A percentile compares a stretch with the other conserved stretches of the same genome.
phyloP scores from a whole-genome alignment of 2,888 invertebrate genomes.

The Petrophora chlorosata region DNA sequence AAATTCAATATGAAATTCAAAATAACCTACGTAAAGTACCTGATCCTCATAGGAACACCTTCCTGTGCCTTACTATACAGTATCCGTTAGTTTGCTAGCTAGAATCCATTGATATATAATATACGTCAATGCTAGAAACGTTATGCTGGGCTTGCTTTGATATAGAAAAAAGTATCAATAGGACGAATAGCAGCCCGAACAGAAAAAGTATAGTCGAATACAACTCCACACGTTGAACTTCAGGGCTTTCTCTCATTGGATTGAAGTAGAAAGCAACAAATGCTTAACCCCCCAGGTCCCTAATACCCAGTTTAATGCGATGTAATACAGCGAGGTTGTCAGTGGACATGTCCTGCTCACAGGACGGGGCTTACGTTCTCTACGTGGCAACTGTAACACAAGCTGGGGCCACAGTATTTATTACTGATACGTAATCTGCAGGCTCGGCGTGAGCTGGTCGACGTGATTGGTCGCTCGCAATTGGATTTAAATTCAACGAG shows the following conservation, averaged over 20 bases:
- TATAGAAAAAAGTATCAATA: no score
- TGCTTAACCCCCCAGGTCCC: background rate
- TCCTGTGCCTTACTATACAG: no score
- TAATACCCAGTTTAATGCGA: slow-evolving; percentile 8
- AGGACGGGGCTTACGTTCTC: slow-evolving; percentile 8
- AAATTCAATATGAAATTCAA: no score
- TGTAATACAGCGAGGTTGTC: slow-evolving; percentile 11
- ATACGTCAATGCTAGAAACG: no score
- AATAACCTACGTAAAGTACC: no score
- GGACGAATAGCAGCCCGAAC: background rate
- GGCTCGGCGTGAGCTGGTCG: background rate
- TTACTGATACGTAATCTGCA: slow-evolving; percentile 1
- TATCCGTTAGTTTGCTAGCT: no score
- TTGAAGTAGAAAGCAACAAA: background rate
- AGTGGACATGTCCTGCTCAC: slow-evolving; percentile 6
- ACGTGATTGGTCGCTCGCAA: slow-evolving; percentile 7
- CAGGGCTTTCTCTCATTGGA: background rate
- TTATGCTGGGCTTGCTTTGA: no score
- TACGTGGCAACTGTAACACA: background rate
- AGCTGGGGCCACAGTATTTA: background rate
- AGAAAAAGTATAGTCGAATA: no score
- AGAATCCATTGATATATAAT: no score
- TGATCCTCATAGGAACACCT: background rate
- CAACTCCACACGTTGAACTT: no score
- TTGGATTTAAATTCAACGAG: slow-evolving; percentile 12